These are phyloP conservation scores for Chymomyza caudatula DNA, from an alignment of 2,888 invertebrate species.

Conservation along the genomic window DNA sequence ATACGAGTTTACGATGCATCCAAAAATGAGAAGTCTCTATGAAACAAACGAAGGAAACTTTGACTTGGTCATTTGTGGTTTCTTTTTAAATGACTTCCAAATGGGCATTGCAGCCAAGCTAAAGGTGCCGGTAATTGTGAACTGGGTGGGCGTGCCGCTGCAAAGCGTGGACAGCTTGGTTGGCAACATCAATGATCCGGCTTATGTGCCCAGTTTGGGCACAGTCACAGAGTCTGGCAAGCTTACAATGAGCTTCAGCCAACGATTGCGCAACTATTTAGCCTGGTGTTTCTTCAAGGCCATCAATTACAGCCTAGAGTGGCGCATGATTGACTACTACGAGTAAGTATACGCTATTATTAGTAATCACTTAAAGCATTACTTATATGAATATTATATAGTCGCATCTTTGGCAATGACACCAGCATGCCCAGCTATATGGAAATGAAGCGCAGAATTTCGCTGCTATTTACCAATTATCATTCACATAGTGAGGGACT, in stretches of 20 bases:
- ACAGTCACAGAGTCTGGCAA: not conserved
- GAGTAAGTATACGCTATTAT: not conserved
- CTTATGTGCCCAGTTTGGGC: conserved; percentile 56
- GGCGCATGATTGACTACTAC: conserved; percentile 1
- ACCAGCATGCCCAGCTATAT: not conserved
- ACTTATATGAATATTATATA: not conserved
- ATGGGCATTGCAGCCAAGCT: conserved; percentile 74
- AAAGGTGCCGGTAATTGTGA: conserved; percentile 67
- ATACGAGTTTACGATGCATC: conserved; percentile 50
- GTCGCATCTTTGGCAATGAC: conserved; percentile 2
- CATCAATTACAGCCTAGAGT: not conserved
- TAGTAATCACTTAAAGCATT: too few relatives aligned
- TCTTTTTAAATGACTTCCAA: conserved; percentile 69
- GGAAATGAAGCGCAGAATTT: not conserved
- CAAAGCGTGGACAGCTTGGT: conserved; percentile 42
- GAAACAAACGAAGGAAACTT: conserved; percentile 48
- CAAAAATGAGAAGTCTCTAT: conserved; percentile 57
- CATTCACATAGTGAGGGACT: conserved; percentile 69
- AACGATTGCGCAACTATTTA: conserved; percentile 24
- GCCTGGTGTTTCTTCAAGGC: not conserved
- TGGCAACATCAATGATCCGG: conserved; percentile 64
- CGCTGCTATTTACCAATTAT: conserved; percentile 49
- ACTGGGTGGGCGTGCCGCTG: conserved; percentile 58
- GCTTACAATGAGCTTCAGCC: conserved; percentile 39
- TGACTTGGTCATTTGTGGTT: conserved; percentile 72